Conservation (phyloP, 2,797 vertebrate species). For the Sparus aurata region DNA sequence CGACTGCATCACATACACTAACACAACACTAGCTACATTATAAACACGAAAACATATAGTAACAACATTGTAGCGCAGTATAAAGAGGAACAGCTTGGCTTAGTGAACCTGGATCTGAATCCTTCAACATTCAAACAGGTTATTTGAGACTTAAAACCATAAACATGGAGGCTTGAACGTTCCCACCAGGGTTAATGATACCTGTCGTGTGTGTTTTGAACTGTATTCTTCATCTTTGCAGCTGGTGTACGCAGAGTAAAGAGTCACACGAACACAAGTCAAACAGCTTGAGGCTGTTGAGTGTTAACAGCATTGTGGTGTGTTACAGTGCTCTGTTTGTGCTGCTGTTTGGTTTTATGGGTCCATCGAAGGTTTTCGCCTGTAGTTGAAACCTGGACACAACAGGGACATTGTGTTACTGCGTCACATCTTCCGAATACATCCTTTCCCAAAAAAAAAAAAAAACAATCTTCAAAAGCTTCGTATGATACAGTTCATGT, state of each 20-base stretch:
- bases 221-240: constrained; percentile 50
- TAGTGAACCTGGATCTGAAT: constrained; percentile 31
- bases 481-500: constrained; percentile 46
- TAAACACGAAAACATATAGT: constrained; percentile 16
- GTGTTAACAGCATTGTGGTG: constrained; percentile 19
- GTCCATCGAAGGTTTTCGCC: constrained; percentile 19
- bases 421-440: constrained; percentile 19
- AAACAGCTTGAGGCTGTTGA: constrained; percentile 41
- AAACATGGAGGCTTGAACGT: neutral
- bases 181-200: neutral
- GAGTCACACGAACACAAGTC: constrained; percentile 34
- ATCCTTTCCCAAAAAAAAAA: constrained; percentile 39
- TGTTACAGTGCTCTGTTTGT: constrained; percentile 16
- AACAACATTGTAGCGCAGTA: neutral
- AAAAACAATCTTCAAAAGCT: constrained; percentile 42
- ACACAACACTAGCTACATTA: constrained; percentile 4
- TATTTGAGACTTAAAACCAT: neutral
- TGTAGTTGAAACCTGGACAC: constrained; percentile 20
- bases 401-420: constrained; percentile 17
- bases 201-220: constrained; percentile 1
- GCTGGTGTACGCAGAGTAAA: constrained; percentile 18
- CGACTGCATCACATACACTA: neutral
- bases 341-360: constrained; percentile 2
- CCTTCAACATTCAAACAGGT: constrained; percentile 38
- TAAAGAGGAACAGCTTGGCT: constrained; percentile 13